A percentile compares a stretch with the other conserved stretches of the same genome.
Evolutionary conservation across 2,797 vertebrate species (phyloP).

Genomic region (Graptemys geographica): DNA sequence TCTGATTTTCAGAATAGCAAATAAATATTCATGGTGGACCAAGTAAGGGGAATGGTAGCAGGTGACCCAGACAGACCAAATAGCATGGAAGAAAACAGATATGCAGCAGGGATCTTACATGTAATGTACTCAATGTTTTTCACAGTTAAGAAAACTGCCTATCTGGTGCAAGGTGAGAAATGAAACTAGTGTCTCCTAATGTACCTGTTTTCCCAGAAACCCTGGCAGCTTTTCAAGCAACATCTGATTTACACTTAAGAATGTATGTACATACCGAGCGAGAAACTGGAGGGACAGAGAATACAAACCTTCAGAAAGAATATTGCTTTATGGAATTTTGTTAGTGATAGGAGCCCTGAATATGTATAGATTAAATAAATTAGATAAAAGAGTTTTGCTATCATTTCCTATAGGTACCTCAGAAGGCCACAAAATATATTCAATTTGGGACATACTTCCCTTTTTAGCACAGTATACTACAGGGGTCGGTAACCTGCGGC

Average conservation of each 20-base stretch:
- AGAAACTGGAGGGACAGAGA: too few species aligned
- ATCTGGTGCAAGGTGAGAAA: background rate
- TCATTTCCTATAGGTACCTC: background rate
- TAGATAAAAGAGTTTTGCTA: background rate
- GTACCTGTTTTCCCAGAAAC: background rate
- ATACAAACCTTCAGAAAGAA: too few species aligned
- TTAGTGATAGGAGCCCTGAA: too few species aligned
- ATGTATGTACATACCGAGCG: too few species aligned
- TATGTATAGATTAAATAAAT: background rate
- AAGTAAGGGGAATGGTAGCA: background rate
- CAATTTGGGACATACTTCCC: background rate
- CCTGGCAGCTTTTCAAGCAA: too few species aligned
- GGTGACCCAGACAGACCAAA: background rate
- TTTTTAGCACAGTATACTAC: background rate
- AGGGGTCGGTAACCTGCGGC: too few species aligned
- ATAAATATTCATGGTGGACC: too few species aligned
- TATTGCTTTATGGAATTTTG: too few species aligned
- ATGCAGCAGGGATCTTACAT: too few species aligned
- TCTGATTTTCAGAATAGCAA: background rate
- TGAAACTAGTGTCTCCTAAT: background rate
- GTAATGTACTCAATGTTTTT: background rate
- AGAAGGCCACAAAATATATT: background rate
- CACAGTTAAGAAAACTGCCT: background rate
- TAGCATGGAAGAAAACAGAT: background rate
- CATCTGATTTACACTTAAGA: too few species aligned